These are phyloP conservation scores for Arion vulgaris DNA, from an alignment of 1,140 invertebrate genomes.

Conservation along the genomic window DNA sequence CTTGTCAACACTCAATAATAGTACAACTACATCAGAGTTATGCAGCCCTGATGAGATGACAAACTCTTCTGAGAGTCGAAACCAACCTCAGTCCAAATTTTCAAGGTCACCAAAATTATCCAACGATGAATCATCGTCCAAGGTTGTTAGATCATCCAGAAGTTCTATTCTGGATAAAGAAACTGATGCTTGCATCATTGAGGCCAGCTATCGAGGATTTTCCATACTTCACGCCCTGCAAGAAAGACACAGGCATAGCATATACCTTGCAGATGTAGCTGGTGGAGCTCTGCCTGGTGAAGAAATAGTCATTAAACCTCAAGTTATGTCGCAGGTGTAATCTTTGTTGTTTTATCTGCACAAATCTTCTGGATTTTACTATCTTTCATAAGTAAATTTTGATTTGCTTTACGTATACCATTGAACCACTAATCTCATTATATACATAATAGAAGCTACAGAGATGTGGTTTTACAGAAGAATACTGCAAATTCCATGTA, in stretches of 20 bases:
- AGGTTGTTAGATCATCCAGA: background rate
- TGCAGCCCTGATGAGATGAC: slow-evolving; percentile 1
- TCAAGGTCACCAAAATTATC: background rate
- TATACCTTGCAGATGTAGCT: slow-evolving; percentile 9
- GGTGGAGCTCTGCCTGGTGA: background rate
- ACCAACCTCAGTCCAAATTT: no score
- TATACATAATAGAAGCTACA: no score
- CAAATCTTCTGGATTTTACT: no score
- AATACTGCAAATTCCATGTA: no score
- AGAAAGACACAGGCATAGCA: slow-evolving; percentile 29
- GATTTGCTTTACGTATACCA: no score
- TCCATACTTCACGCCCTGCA: slow-evolving; percentile 31
- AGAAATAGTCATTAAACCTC: background rate
- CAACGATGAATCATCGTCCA: background rate
- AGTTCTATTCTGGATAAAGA: slow-evolving; percentile 14
- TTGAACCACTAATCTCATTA: no score
- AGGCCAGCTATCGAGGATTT: slow-evolving; percentile 28
- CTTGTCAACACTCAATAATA: slow-evolving; percentile 10
- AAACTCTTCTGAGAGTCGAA: background rate
- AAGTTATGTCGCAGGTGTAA: slow-evolving; percentile 24
- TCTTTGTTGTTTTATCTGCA: no score
- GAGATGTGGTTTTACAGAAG: no score
- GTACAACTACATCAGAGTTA: slow-evolving; percentile 13
- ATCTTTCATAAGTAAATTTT: no score
- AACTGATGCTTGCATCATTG: slow-evolving; percentile 23